Evolutionary conservation across 2,888 invertebrate genomes (phyloP).

Genomic region (Polyommatus iphigenia): DNA sequence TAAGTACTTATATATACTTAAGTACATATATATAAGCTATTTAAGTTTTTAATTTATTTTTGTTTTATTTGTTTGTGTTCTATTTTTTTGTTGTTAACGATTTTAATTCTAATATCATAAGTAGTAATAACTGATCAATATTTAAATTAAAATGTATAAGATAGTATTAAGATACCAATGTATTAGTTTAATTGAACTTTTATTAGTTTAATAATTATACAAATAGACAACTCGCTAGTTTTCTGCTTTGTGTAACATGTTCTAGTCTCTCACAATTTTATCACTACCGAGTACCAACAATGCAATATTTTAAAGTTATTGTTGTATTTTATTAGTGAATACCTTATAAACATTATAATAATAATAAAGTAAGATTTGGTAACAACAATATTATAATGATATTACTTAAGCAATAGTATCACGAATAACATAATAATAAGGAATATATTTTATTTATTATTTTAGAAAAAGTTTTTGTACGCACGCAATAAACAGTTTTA

Average conservation of each 20-base stretch:
- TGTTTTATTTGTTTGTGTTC: background rate
- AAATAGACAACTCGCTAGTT: background rate
- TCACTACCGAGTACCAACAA: background rate
- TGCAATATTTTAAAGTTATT: constrained; percentile 3
- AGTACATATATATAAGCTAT: background rate
- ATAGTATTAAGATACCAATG: background rate
- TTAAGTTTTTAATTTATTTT: background rate
- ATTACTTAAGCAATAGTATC: background rate
- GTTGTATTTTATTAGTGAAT: background rate
- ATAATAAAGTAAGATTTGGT: background rate
- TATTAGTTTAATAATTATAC: background rate
- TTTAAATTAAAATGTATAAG: background rate
- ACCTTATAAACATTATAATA: background rate
- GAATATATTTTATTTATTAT: background rate
- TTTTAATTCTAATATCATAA: background rate
- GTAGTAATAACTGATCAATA: background rate
- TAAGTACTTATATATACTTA: background rate
- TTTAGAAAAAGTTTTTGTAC: background rate
- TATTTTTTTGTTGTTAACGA: background rate
- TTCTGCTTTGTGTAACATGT: background rate
- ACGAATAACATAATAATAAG: background rate
- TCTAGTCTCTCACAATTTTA: background rate
- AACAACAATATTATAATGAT: background rate
- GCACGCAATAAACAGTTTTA: constrained; percentile 10
- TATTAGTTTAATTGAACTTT: background rate